Conservation (phyloP, 2,888 invertebrate genomes). For the Nomada flava region DNA sequence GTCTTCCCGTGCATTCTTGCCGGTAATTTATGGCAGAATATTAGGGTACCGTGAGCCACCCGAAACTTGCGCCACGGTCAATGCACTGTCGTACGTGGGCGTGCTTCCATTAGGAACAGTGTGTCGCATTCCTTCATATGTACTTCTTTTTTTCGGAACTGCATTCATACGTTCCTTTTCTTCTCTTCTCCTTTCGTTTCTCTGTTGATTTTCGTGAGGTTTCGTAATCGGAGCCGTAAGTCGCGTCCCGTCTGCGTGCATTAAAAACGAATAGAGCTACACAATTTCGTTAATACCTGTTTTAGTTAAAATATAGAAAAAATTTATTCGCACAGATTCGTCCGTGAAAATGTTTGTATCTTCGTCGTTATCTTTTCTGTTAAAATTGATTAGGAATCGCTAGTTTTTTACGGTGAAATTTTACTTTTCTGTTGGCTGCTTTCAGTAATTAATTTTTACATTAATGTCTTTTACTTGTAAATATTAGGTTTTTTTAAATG, state of each 20-base stretch:
- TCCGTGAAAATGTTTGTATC: too few relatives aligned
- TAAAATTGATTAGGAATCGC: too few relatives aligned
- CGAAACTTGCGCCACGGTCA: slow-evolving; percentile 58
- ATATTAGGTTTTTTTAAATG: too few relatives aligned
- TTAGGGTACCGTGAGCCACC: slow-evolving; percentile 55
- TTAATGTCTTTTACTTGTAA: too few relatives aligned
- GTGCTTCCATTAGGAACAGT: slow-evolving; percentile 57
- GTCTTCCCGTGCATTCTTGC: slow-evolving; percentile 50
- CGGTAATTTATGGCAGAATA: slow-evolving; percentile 65
- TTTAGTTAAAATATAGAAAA: neutral
- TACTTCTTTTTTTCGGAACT: slow-evolving; percentile 18
- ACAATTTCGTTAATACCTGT: neutral
- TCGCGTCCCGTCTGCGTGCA: neutral
- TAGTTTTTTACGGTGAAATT: too few relatives aligned
- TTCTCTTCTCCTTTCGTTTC: neutral
- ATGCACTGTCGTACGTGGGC: slow-evolving; percentile 58
- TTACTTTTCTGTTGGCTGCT: neutral
- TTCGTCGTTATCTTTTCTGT: too few relatives aligned
- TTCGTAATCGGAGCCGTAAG: slow-evolving; percentile 37
- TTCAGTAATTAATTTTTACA: neutral
- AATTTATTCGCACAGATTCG: too few relatives aligned
- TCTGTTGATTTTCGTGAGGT: slow-evolving; percentile 12
- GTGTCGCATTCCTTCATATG: slow-evolving; percentile 42
- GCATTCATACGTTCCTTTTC: neutral
- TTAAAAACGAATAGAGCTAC: neutral